Evolutionary conservation across 1,140 invertebrate genomes (phyloP).

Genomic region (Pogonognathellus flavescens): DNA sequence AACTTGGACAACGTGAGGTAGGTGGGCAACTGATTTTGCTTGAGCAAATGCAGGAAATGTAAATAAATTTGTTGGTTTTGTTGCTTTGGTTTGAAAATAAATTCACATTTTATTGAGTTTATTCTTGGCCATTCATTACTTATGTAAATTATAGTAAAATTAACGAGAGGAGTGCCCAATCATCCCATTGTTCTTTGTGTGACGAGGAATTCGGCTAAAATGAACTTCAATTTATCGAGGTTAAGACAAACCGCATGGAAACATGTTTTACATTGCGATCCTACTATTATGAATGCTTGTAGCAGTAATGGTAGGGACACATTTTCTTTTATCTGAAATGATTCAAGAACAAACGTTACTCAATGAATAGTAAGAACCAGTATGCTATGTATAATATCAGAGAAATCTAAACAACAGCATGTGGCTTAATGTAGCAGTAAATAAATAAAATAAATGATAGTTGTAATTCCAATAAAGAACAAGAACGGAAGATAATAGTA

Average conservation of each 20-base stretch:
- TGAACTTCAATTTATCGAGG: slow-evolving; percentile 45
- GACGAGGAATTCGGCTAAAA: slow-evolving; percentile 15
- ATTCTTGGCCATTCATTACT: slow-evolving; percentile 1
- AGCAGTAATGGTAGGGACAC: slow-evolving; percentile 12
- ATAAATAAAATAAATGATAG: background rate
- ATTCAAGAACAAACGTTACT: slow-evolving; percentile 7
- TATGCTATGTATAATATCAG: background rate
- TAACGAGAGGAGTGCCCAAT: slow-evolving; percentile 40
- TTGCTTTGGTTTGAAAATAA: slow-evolving; percentile 7
- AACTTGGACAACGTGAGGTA: too few relatives aligned
- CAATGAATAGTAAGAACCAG: background rate
- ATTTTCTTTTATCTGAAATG: slow-evolving; percentile 28
- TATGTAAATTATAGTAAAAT: slow-evolving; percentile 34
- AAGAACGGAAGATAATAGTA: background rate
- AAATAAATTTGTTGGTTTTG: background rate
- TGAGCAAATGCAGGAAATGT: slow-evolving; percentile 23
- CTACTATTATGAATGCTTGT: background rate
- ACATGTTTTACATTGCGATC: background rate
- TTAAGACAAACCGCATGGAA: slow-evolving; percentile 9
- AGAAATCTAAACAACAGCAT: background rate
- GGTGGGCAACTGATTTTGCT: background rate
- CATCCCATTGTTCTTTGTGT: slow-evolving; percentile 26
- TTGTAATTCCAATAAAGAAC: background rate
- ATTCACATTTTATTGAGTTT: slow-evolving; percentile 31
- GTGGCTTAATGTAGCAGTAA: background rate